Evolutionary conservation across 1,140 invertebrate genomes (phyloP), one percentile per base, ranked within the genome.

Genomic region (Caenorhabditis brenneri): DNA sequence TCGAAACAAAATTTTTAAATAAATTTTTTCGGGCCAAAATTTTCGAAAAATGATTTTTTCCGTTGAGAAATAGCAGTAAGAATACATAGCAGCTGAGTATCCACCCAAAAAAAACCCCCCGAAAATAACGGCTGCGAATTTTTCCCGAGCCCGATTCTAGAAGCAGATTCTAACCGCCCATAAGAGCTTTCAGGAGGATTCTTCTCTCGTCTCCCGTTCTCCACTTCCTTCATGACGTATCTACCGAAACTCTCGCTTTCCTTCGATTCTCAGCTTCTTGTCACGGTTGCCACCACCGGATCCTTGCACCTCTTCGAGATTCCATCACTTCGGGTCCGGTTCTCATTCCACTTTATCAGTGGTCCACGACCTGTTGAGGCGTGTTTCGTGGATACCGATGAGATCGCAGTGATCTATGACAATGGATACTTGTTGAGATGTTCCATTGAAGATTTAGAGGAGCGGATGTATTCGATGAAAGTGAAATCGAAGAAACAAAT

Each of bases 371-470:
- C 81, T 46, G 27, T 65, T 1, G 55, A 82, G 16, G 81, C 81
- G 3, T 58, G 36, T 65, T 82, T 82, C 31, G 81, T 82, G 29
- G 81, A 82, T 82, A 60, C 3, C 46, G 60, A 82, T 74, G 81
- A 82, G 49, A 69, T 82, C 19, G 81, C 60, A 1, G 81, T 82
- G 16, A 51, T 51, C 15, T 82, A 65, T 24, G 31, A 82, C 19
- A 60, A 82, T 60, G 81, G 81, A 19, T 69, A 39, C 27, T 42
- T 82, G 0, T 22, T 82, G 16, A 31, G 81, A 69, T 82, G 55
- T 74, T 27, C 27, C 10, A 3, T 51, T 1, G 81, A 65, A 4
- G 55, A 69, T 46, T 48, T 82, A 15, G 39, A 82, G 31, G 60
- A 82, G 24, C 33, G n/a, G n/a, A 74, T 74, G 65, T 74, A 53